These are phyloP conservation scores for Mandrillus leucophaeus DNA, from an alignment of 2,113 vertebrate species.

Conservation along the genomic window DNA sequence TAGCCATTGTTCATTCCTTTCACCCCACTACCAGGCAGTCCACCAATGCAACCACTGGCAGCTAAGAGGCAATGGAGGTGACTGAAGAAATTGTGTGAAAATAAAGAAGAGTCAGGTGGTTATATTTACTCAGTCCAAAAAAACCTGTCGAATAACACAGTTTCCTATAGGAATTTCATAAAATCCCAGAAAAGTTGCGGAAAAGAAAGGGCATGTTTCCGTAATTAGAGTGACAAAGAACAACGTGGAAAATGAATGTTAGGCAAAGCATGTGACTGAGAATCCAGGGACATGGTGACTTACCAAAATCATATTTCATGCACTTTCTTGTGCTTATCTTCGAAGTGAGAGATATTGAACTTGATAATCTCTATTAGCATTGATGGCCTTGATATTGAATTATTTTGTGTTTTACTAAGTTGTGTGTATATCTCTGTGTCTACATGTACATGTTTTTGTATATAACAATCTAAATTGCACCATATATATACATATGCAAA, in stretches of 20 bases:
- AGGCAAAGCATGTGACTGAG: not conserved
- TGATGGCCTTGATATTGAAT: not conserved
- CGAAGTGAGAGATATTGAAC: not conserved
- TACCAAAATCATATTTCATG: not conserved
- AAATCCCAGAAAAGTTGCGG: not conserved
- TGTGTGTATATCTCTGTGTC: not conserved
- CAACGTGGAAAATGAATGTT: not conserved
- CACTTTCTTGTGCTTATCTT: not conserved
- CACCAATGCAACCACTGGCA: not conserved
- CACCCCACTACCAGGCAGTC: not conserved
- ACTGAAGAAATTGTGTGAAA: not conserved
- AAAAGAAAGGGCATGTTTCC: not conserved
- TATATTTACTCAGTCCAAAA: not conserved
- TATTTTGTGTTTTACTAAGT: not conserved
- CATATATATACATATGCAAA: not conserved
- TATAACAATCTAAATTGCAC: not conserved
- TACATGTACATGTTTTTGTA: not conserved
- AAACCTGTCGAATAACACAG: not conserved
- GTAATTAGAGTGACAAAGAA: not conserved
- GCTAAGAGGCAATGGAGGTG: not conserved
- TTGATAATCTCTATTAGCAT: not conserved
- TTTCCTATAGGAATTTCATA: not conserved
- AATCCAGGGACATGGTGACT: not conserved
- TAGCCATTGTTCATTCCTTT: not conserved
- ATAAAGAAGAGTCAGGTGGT: not conserved